Evolutionary conservation across 2,113 vertebrate species (phyloP).

Genomic region (Actenoides lindsayi): DNA sequence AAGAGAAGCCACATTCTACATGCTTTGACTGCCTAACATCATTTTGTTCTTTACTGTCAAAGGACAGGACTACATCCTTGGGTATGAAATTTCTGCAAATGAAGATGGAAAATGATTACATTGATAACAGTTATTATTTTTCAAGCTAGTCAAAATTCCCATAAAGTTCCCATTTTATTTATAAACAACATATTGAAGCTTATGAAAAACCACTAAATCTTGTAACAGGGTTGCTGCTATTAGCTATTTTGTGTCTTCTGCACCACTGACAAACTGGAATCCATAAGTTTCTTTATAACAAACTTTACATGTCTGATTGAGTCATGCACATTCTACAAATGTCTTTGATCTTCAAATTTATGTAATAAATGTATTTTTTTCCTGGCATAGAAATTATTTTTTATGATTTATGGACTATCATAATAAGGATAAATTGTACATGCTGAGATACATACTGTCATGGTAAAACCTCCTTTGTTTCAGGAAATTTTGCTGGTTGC

Average conservation of each 20-base stretch:
- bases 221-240: background rate
- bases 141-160: background rate
- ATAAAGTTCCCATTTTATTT: background rate
- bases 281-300: fast-evolving
- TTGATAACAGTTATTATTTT: background rate
- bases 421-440: background rate
- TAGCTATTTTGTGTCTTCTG: background rate
- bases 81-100: background rate
- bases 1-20: background rate
- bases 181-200: background rate
- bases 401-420: background rate
- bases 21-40: background rate
- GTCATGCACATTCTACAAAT: background rate
- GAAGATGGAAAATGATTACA: background rate
- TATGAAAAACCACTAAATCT: background rate
- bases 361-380: background rate
- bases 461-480: background rate
- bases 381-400: background rate
- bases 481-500: background rate
- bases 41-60: background rate
- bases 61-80: background rate
- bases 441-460: background rate
- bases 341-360: background rate
- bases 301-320: background rate
- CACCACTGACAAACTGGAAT: background rate